Percentiles rank a stretch among this genome's conserved stretches.
Evolutionary conservation across 2,888 invertebrate species (phyloP).

Genomic region (Cybosia mesomella): DNA sequence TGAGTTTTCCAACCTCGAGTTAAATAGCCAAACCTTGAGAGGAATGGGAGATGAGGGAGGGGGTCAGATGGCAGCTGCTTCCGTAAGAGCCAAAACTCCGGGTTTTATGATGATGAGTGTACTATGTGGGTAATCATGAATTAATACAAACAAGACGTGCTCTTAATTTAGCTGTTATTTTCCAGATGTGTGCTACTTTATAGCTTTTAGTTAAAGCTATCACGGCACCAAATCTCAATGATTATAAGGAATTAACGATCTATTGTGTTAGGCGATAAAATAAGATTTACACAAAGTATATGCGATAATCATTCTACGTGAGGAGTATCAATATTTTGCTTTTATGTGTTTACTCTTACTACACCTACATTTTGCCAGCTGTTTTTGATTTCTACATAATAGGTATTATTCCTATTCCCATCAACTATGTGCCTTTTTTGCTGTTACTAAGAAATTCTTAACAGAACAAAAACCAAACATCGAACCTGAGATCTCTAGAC

Average conservation of each 20-base stretch:
- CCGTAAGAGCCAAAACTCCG: no score
- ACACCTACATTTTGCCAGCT: neutral
- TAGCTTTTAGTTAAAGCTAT: neutral
- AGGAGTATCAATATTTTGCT: neutral
- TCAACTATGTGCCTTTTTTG: neutral
- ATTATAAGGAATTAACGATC: slow-evolving; percentile 7
- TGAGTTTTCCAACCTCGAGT: no score
- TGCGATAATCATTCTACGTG: neutral
- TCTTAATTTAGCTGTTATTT: neutral
- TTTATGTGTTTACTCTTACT: neutral
- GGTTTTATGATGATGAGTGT: no score
- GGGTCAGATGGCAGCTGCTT: no score
- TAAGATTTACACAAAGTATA: slow-evolving; percentile 3
- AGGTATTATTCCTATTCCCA: neutral
- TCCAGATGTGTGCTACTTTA: neutral
- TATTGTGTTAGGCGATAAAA: slow-evolving; percentile 13
- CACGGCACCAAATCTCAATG: neutral
- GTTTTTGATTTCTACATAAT: neutral
- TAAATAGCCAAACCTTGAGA: no score
- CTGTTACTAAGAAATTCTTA: no score
- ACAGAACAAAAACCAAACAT: no score
- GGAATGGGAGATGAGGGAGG: no score
- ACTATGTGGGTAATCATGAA: neutral
- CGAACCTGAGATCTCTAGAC: no score
- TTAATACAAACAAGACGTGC: neutral